These are phyloP conservation scores for Argynnis bischoffii DNA, from an alignment of 2,888 invertebrate species.

Conservation along the genomic window DNA sequence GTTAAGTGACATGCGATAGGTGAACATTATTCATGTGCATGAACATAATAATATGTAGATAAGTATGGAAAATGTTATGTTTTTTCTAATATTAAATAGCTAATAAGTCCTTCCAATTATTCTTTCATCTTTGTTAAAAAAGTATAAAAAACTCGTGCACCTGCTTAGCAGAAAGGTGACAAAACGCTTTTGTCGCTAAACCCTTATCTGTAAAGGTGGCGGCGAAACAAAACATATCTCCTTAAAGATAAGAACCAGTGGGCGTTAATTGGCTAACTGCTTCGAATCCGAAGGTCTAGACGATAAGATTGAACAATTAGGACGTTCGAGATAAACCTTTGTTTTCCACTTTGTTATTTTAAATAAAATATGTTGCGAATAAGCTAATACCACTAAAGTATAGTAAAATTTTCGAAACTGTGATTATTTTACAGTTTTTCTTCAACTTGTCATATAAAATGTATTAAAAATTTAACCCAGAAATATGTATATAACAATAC, in stretches of 20 bases:
- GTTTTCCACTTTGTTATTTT: neutral
- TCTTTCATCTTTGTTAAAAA: conserved; percentile 45
- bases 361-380: neutral
- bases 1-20: neutral
- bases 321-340: conserved; percentile 31
- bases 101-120: neutral
- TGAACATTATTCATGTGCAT: neutral
- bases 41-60: too few species aligned
- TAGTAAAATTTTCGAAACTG: too few species aligned
- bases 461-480: too few species aligned
- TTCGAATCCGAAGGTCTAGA: conserved; percentile 45
- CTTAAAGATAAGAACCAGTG: conserved; percentile 48
- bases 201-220: conserved; percentile 55
- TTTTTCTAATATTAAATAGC: neutral
- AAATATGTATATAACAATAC: too few species aligned
- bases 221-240: conserved; percentile 65
- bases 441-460: too few species aligned
- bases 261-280: conserved; percentile 64
- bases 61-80: too few species aligned
- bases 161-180: conserved; percentile 61
- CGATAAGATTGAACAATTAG: conserved; percentile 50
- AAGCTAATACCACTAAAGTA: too few species aligned
- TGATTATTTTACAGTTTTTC: too few species aligned
- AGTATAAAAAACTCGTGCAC: conserved; percentile 47
- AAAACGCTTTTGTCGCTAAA: conserved; percentile 53